These are phyloP conservation scores for Rhopalosiphum padi DNA, from an alignment of 1,140 invertebrate genomes.

Conservation along the genomic window DNA sequence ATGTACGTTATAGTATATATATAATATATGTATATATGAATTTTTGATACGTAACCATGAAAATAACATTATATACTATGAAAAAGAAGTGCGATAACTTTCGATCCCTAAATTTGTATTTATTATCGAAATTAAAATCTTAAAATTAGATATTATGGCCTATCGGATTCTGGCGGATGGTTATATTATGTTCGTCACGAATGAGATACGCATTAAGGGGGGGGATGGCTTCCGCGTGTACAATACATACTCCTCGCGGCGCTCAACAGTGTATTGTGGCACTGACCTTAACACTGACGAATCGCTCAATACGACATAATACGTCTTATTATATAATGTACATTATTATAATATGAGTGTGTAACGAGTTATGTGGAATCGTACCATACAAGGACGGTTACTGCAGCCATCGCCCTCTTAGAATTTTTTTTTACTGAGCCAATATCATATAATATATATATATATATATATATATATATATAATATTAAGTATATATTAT, in stretches of 20 bases:
- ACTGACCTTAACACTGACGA: slow-evolving; percentile 6
- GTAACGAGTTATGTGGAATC: not conserved
- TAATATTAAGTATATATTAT: not conserved
- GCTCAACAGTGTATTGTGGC: not conserved
- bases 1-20: no score
- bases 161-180: not conserved
- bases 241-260: not conserved
- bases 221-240: not conserved
- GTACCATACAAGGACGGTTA: not conserved
- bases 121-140: not conserved
- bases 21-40: no score
- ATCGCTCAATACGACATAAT: not conserved
- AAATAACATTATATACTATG: not conserved
- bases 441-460: not conserved
- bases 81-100: not conserved
- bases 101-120: not conserved
- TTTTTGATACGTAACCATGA: not conserved
- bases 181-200: not conserved
- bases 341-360: not conserved
- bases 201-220: not conserved
- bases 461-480: no score
- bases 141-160: not conserved
- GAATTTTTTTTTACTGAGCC: not conserved
- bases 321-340: not conserved
- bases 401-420: not conserved